Percentiles rank a stretch among this genome's conserved stretches.
Evolutionary conservation across 2,113 vertebrate genomes (phyloP).

Genomic region (Sinocyclocheilus anophthalmus): DNA sequence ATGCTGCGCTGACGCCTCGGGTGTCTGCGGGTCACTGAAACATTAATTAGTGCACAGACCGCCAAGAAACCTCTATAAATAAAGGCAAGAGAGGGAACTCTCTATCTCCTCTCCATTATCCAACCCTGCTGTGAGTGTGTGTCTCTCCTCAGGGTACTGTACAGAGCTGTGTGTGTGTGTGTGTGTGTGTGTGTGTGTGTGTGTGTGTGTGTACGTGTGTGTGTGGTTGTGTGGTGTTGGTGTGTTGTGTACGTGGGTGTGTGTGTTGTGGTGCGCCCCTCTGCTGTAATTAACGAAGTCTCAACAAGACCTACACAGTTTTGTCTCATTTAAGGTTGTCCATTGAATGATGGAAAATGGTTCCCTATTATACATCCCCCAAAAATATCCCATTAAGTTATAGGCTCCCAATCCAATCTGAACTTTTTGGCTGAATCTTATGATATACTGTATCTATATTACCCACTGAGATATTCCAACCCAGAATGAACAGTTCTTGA

Average conservation of each 20-base stretch:
- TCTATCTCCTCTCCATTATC: slow-evolving; percentile 2
- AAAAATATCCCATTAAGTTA: neutral
- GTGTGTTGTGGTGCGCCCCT: neutral
- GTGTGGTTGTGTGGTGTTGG: slow-evolving; percentile 7
- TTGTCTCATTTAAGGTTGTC: slow-evolving; percentile 15
- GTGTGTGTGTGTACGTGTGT: neutral
- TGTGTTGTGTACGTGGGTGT: neutral
- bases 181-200: neutral
- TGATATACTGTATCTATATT: neutral
- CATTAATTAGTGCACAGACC: slow-evolving; percentile 64
- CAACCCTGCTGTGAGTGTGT: neutral
- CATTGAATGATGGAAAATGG: neutral
- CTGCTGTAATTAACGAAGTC: slow-evolving; percentile 41
- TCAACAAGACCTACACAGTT: slow-evolving; percentile 40
- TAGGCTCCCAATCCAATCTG: neutral
- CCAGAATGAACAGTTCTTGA: neutral
- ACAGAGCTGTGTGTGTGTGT: neutral
- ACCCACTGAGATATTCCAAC: neutral
- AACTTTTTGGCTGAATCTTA: neutral
- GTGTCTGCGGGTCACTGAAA: slow-evolving; percentile 58
- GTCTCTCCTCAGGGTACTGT: neutral
- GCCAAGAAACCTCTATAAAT: slow-evolving; percentile 34
- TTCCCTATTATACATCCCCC: neutral
- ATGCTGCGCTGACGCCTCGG: neutral
- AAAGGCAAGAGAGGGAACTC: slow-evolving; percentile 34